These are phyloP conservation scores for Elgaria multicarinata DNA, from an alignment of 2,113 vertebrate genomes.

Conservation along the genomic window DNA sequence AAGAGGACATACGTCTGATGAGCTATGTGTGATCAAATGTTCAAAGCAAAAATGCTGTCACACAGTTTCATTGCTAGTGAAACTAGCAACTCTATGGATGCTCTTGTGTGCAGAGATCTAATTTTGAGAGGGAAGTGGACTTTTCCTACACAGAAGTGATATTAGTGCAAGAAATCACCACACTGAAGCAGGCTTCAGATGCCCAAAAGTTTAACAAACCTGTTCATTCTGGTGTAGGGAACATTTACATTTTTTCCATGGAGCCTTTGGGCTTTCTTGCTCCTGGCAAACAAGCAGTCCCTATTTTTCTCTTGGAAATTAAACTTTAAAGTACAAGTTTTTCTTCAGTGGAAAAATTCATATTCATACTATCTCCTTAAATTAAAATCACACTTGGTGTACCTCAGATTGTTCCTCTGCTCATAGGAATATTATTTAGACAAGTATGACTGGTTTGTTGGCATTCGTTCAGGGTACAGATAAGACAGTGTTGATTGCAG, in stretches of 20 bases:
- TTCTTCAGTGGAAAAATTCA: background rate
- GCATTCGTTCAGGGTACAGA: background rate
- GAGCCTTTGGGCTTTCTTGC: background rate
- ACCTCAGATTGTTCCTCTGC: background rate
- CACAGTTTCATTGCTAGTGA: too few relatives aligned
- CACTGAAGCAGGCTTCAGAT: background rate
- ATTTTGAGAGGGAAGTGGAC: background rate
- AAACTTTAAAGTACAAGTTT: background rate
- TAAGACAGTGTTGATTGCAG: background rate
- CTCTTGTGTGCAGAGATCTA: background rate
- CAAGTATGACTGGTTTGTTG: background rate
- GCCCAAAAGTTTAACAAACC: background rate
- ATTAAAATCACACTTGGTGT: background rate
- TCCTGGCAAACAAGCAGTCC: background rate
- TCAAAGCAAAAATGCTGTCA: background rate
- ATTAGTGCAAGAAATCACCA: background rate
- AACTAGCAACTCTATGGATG: background rate
- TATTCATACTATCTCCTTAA: background rate
- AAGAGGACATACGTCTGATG: too few relatives aligned
- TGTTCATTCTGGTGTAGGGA: background rate
- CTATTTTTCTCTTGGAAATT: background rate
- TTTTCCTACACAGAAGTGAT: background rate
- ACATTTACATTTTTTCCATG: background rate
- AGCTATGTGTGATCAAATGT: too few relatives aligned
- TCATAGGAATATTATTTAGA: background rate